Evolutionary conservation across 2,797 vertebrate species (phyloP), one percentile per base, ranked within the genome.

Genomic region (Anableps anableps): DNA sequence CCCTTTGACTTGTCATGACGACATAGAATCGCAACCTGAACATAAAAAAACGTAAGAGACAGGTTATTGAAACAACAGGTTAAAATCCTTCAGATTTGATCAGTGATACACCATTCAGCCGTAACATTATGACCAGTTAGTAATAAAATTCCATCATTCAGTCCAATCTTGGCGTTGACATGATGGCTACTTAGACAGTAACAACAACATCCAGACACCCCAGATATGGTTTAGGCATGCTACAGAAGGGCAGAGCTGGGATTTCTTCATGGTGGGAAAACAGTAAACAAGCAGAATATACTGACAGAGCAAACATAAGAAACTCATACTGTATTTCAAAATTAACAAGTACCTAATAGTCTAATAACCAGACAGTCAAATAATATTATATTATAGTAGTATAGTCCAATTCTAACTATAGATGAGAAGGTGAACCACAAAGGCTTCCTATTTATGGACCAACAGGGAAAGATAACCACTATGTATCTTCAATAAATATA

Each of bases 1-100:
- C 98, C 75, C 98, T 95, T 91, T 99, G 98, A 91, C 98, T 99
- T 0, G 99, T 99, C 97, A 99, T 99, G 91, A 99, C 97, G 88
- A 99, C 97, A 0, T 97, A 99, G 93, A 98, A 99, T 75, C 95
- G 96, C 31, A 99, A 88, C 93, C 99, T 99, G 79, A 72, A 72
- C 17, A 64, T 1, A 70, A 13, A 77, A 23, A 83, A 13, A 23
- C 1, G 68, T 17, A 29, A 6, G 36, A 0, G n/a, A 14, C 60
- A 66, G 19, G 29, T 75, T 75, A 29, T 29, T 58, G 38, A 64
- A 75, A 41, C 51, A 75, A n/a, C 16, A 43, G 13, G 47, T 34
- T 21, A 11, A 9, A 23, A 47, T 62, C 41, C 17, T 11, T 76
- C 3, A 64, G 7, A 76, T 16, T 4, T 38, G 36, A 36, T 23